These are phyloP conservation scores for Hypomecis atomaria DNA, from an alignment of 2,888 invertebrate species.

Conservation along the genomic window DNA sequence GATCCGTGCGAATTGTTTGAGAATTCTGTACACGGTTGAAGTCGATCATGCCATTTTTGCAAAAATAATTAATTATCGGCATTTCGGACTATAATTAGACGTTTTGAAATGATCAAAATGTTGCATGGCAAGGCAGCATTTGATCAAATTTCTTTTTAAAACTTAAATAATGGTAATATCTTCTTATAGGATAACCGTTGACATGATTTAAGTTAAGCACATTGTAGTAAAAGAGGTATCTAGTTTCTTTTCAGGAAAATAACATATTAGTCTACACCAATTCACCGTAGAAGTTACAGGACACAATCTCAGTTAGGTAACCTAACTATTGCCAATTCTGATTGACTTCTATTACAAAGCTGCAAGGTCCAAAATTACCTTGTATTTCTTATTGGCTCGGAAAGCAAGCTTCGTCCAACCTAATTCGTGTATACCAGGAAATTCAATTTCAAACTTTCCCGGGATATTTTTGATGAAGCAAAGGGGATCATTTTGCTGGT, in stretches of 20 bases:
- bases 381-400: not conserved
- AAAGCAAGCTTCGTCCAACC: slow-evolving; percentile 13
- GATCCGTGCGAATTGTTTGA: too few relatives aligned
- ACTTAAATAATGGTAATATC: too few relatives aligned
- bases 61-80: too few relatives aligned
- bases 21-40: too few relatives aligned
- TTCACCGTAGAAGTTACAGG: slow-evolving; percentile 17
- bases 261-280: slow-evolving; percentile 18
- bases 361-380: slow-evolving; percentile 17
- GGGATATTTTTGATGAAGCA: slow-evolving; percentile 51
- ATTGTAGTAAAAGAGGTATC: not conserved
- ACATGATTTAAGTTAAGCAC: not conserved
- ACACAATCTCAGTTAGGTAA: slow-evolving; percentile 11
- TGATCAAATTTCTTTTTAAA: too few relatives aligned
- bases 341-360: slow-evolving; percentile 9
- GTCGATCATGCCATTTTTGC: too few relatives aligned
- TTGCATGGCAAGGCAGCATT: too few relatives aligned
- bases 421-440: slow-evolving; percentile 40
- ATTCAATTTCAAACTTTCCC: slow-evolving; percentile 50
- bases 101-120: too few relatives aligned
- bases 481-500: slow-evolving; percentile 48
- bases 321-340: slow-evolving; percentile 2
- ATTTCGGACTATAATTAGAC: too few relatives aligned
- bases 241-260: slow-evolving; percentile 11
- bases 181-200: too few relatives aligned